Conservation (phyloP, 2,888 invertebrate species). For the Phaonia tiefii region DNA sequence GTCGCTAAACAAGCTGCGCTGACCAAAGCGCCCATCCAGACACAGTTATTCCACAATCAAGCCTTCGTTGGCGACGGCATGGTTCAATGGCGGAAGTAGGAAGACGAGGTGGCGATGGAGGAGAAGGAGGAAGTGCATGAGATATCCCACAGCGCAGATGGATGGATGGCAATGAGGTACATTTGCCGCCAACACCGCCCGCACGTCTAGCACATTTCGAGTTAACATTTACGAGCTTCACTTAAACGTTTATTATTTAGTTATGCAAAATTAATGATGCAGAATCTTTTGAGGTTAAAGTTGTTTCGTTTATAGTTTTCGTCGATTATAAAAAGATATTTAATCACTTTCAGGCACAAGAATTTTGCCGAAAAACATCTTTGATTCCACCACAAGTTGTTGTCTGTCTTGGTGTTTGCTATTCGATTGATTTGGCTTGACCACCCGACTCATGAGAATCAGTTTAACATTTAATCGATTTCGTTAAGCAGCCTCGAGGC, state of each 20-base stretch:
- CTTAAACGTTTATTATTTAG: slow-evolving; percentile 54
- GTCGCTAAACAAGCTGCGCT: slow-evolving; percentile 60
- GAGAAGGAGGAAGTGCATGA: slow-evolving; percentile 34
- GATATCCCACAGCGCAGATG: not conserved
- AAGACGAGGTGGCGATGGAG: slow-evolving; percentile 51
- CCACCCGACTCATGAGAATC: slow-evolving; percentile 55
- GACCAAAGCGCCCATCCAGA: slow-evolving; percentile 45
- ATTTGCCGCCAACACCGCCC: slow-evolving; percentile 55
- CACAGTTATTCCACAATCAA: slow-evolving; percentile 13
- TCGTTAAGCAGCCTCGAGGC: slow-evolving; percentile 32
- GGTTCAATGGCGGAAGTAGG: not conserved
- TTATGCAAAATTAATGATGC: slow-evolving; percentile 66
- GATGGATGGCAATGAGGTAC: not conserved
- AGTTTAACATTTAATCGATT: slow-evolving; percentile 47
- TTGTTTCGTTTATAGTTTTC: slow-evolving; percentile 37
- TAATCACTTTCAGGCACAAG: slow-evolving; percentile 49
- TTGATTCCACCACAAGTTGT: no score
- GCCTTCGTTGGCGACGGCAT: slow-evolving; percentile 2
- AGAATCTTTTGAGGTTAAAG: slow-evolving; percentile 64
- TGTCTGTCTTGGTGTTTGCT: no score
- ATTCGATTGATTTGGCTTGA: slow-evolving; percentile 21
- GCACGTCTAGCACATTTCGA: slow-evolving; percentile 48
- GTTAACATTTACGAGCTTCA: slow-evolving; percentile 33
- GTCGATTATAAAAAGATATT: slow-evolving; percentile 37
- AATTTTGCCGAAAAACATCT: slow-evolving; percentile 56